Percentiles rank a stretch among this genome's conserved stretches.
Evolutionary conservation across 1,140 invertebrate genomes (phyloP).

Genomic region (Drosophila kikkawai): DNA sequence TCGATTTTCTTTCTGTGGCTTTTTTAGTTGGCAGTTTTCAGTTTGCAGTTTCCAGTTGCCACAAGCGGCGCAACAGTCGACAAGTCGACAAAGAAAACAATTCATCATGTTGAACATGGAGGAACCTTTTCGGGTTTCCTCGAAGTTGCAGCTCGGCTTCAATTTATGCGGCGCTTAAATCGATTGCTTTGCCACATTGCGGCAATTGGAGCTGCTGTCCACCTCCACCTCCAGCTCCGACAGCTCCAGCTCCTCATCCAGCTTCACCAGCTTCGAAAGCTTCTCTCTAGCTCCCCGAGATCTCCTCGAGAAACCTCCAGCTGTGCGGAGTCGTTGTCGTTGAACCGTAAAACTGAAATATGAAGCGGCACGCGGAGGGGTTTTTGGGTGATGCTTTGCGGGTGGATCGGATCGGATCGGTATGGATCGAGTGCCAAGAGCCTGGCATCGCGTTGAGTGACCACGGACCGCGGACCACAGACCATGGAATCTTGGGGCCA

Average conservation of each 20-base stretch:
- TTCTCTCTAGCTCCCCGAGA: constrained; percentile 12
- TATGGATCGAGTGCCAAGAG: constrained; percentile 18
- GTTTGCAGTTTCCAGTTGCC: constrained; percentile 37
- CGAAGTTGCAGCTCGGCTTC: constrained; percentile 42
- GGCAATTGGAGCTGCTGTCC: constrained; percentile 61
- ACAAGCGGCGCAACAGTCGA: constrained; percentile 62
- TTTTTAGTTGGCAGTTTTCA: constrained; percentile 49
- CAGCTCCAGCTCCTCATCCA: constrained; percentile 10
- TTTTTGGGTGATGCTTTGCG: constrained; percentile 63
- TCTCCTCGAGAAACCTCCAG: constrained; percentile 25
- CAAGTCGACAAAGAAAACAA: constrained; percentile 82
- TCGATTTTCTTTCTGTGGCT: constrained; percentile 6
- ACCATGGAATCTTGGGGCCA: constrained; percentile 28
- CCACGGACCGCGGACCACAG: constrained; percentile 51
- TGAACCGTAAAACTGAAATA: constrained; percentile 82
- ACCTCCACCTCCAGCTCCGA: constrained; percentile 13
- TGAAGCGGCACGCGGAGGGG: constrained; percentile 42
- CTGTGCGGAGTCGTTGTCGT: constrained; percentile 54
- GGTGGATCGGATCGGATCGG: constrained; percentile 49
- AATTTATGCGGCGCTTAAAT: constrained; percentile 82
- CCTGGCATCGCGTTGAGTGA: constrained; percentile 62
- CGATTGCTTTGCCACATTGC: constrained; percentile 81
- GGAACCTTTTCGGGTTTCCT: constrained; percentile 68
- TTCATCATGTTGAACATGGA: constrained; percentile 79
- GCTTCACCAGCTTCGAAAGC: constrained; percentile 4